Evolutionary conservation across 2,113 vertebrate species (phyloP).

Genomic region (Geococcyx californianus): DNA sequence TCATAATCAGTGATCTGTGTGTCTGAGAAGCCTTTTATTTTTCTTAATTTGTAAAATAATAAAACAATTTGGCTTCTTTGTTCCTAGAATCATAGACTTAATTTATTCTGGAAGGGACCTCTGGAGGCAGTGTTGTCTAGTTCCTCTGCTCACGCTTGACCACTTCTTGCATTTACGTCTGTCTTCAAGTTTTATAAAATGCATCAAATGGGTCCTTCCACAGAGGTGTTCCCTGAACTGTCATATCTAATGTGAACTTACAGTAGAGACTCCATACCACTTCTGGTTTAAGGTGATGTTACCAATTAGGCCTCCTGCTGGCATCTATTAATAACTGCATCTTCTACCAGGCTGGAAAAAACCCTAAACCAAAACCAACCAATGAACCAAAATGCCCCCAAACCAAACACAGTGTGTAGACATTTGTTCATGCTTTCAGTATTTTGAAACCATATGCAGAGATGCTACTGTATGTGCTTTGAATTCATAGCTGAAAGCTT

Average conservation of each 20-base stretch:
- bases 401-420: not conserved
- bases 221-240: not conserved
- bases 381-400: rapidly evolving
- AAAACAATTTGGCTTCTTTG: not conserved
- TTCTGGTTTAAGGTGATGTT: not conserved
- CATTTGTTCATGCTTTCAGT: not conserved
- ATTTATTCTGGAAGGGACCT: not conserved
- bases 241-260: not conserved
- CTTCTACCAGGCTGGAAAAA: not conserved
- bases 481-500: not conserved
- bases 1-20: not conserved
- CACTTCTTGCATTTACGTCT: not conserved
- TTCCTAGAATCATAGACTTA: not conserved
- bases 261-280: not conserved
- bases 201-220: no score
- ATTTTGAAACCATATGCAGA: not conserved
- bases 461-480: not conserved
- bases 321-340: not conserved
- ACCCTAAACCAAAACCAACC: not conserved
- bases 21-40: not conserved
- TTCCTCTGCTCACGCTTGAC: not conserved
- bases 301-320: not conserved
- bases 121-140: not conserved
- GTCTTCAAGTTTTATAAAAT: not conserved
- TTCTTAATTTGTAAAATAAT: not conserved